Conservation (phyloP, 2,113 vertebrate species). For the Todiramphus chloris region DNA sequence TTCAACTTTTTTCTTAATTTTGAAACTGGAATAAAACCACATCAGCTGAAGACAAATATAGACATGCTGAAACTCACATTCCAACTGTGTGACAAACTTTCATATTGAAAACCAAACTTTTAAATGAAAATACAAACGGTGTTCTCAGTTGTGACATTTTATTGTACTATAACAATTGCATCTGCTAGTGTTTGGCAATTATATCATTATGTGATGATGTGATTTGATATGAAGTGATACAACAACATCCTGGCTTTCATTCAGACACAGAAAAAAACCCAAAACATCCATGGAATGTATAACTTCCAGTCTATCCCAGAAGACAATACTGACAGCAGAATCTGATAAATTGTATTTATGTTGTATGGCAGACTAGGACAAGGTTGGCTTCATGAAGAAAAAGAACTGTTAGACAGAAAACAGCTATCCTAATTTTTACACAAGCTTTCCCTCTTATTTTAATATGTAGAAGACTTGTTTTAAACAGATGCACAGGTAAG, state of each 20-base stretch:
- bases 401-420: not conserved
- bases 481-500: conserved; percentile 9
- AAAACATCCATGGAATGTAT: not conserved
- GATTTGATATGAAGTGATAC: conserved; percentile 23
- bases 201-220: not conserved
- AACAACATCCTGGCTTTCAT: not conserved
- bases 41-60: rapidly evolving
- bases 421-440: not conserved
- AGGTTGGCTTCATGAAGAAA: not conserved
- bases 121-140: not conserved
- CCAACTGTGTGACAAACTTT: not conserved
- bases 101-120: not conserved
- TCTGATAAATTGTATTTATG: not conserved
- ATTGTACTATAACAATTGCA: conserved; percentile 27
- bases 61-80: not conserved
- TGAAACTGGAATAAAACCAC: not conserved
- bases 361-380: not conserved
- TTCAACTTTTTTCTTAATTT: not conserved
- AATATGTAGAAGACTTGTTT: not conserved
- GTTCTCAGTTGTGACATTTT: conserved; percentile 38
- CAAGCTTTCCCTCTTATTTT: not conserved
- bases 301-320: not conserved
- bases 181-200: conserved; percentile 20
- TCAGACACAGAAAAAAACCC: not conserved
- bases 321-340: not conserved